phyloP scores from a whole-genome alignment of 2,888 invertebrate species.

The Allacma fusca region DNA sequence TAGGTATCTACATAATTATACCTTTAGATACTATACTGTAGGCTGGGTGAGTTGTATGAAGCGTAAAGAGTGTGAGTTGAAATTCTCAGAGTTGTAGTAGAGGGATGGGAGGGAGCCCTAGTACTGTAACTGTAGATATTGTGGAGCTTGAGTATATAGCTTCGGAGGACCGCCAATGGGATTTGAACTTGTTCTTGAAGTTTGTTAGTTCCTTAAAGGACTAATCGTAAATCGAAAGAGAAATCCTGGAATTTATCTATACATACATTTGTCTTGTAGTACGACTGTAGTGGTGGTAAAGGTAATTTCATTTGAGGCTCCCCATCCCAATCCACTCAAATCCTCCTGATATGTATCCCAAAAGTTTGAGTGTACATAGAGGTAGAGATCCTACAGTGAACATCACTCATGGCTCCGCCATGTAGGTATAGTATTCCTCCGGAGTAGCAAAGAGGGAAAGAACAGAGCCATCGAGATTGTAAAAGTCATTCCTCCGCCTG shows the following conservation, averaged over 20 bases:
- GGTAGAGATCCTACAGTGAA: not conserved
- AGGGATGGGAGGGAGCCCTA: too few species aligned
- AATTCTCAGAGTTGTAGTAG: too few species aligned
- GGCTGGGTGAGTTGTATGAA: too few species aligned
- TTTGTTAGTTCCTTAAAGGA: not conserved
- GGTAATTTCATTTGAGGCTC: not conserved
- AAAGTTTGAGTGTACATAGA: too few species aligned
- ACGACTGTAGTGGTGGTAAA: not conserved
- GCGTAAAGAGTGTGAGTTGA: too few species aligned
- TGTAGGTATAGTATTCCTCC: not conserved
- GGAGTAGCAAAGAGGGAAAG: not conserved
- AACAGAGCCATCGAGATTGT: slow-evolving; percentile 10
- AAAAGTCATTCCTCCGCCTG: slow-evolving; percentile 1
- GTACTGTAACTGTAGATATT: not conserved
- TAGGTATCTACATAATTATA: too few species aligned
- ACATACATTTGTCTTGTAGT: slow-evolving; percentile 2
- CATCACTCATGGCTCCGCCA: not conserved
- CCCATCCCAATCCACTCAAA: not conserved
- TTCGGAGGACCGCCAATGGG: slow-evolving; percentile 5
- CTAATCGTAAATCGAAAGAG: slow-evolving; percentile 12
- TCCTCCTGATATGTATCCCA: not conserved
- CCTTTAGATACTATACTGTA: too few species aligned
- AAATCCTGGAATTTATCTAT: slow-evolving; percentile 1
- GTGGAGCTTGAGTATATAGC: not conserved
- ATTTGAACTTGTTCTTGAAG: slow-evolving; percentile 24